These are phyloP conservation scores for Pachymerium ferrugineum DNA, from an alignment of 2,888 invertebrate genomes.

Conservation along the genomic window DNA sequence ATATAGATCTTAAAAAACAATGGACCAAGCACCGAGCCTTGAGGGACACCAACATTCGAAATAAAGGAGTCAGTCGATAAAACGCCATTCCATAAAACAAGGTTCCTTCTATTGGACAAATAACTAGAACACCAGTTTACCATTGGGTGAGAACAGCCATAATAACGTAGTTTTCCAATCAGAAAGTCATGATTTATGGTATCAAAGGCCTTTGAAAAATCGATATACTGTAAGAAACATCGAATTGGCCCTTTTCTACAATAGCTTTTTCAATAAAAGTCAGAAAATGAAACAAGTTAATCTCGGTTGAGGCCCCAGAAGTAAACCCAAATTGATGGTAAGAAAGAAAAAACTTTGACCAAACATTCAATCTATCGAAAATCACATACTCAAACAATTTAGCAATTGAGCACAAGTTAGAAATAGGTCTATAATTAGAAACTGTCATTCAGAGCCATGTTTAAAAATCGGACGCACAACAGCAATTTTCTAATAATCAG, in stretches of 20 bases:
- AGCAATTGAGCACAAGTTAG: background rate
- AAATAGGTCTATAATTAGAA: background rate
- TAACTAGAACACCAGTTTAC: background rate
- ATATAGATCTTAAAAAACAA: background rate
- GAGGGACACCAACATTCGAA: background rate
- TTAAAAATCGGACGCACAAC: background rate
- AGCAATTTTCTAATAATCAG: background rate
- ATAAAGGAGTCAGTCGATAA: background rate
- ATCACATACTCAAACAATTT: background rate
- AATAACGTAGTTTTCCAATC: background rate
- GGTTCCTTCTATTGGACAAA: background rate
- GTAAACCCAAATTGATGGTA: background rate
- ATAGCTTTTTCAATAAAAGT: background rate
- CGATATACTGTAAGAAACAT: background rate
- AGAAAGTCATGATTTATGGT: background rate
- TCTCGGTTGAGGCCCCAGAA: background rate
- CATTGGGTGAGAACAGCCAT: background rate
- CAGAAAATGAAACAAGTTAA: background rate
- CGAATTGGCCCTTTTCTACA: background rate
- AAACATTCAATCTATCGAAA: background rate
- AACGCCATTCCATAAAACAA: background rate
- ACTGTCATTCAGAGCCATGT: background rate
- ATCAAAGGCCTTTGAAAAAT: background rate
- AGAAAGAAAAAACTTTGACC: background rate
- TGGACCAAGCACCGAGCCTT: background rate